phyloP scores from a whole-genome alignment of 2,113 vertebrate species.

The Ophthalmolycus amberensis region DNA sequence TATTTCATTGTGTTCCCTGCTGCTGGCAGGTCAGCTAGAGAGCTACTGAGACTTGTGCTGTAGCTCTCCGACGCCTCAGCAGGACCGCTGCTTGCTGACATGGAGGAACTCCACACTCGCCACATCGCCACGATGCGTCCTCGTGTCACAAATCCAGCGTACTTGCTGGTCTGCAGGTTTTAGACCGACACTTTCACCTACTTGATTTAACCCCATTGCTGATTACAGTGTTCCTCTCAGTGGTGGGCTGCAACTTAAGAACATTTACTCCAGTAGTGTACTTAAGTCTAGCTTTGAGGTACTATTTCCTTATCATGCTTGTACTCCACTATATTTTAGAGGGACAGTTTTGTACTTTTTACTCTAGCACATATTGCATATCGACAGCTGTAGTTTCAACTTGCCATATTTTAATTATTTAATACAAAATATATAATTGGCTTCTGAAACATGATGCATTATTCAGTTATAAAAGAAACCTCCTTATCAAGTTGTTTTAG shows the following conservation, averaged over 20 bases:
- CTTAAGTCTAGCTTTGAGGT: neutral
- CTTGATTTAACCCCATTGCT: neutral
- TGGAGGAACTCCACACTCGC: neutral
- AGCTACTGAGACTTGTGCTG: neutral
- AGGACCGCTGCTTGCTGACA: neutral
- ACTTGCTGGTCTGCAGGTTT: neutral
- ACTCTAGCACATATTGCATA: neutral
- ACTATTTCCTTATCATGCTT: neutral
- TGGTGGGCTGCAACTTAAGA: neutral
- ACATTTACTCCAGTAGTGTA: neutral
- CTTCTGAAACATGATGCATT: neutral
- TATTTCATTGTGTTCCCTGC: neutral
- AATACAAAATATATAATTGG: neutral
- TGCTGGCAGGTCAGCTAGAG: constrained; percentile 6
- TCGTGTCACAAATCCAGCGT: neutral
- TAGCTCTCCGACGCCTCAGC: neutral
- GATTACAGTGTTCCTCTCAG: neutral
- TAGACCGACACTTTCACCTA: neutral
- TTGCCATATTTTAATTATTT: neutral
- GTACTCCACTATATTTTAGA: neutral
- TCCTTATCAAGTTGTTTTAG: neutral
- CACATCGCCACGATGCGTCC: neutral
- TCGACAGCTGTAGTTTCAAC: neutral
- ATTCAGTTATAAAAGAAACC: neutral
- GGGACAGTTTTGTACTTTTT: neutral